Base-by-base conservation (phyloP, 2,888 invertebrate species). In the Chymomyza fuscimana region DNA sequence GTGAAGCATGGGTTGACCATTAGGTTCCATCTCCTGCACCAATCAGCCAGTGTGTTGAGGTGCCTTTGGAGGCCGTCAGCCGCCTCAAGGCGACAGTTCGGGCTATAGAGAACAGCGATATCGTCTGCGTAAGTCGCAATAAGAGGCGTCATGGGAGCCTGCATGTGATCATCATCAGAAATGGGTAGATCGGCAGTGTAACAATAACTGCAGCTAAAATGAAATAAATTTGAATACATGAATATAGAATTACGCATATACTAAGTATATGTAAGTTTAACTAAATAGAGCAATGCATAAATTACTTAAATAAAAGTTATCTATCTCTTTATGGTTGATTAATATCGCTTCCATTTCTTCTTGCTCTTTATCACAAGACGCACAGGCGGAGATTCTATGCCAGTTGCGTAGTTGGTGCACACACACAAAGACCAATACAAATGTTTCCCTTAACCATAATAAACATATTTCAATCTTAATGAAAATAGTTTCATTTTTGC, bases 391-490 rank as follows among this genome's bases (percentile, higher is more conserved):
- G 12, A 46, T 46, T 46, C 12, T 46, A 46, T 12, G 40, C 40
- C 5, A 40, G 10, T 9, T 40, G 40, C 40, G 40, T 40, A 40
- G 10, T 10, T 40, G 9, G 10, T 6, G 4, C 40, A 46, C 40
- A 12, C 40, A 51, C 15, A 51, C 51, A 12, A 12, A 12, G 40
- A 12, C 40, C 40, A 46, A 36, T 65, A 54, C 32, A 52, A 15
- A 58, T 60, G 40, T 62, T 19, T 19, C 7, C 54, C 52, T 40
- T 64, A 56, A 60, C 67, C 62, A 72, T 75, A 70, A 68, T 70
- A 78, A 70, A 79, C 78, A 78, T 86, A 85, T 80, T 82, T 89
- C 81, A 82, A 81, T 87, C 87, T 87, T 88, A 87, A 82, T 87
- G 88, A 89, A 88, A 87, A 84, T 85, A 75, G 89, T 81, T 89